phyloP scores from a whole-genome alignment of 2,113 vertebrate genomes.

The Melanostigma gelatinosum region DNA sequence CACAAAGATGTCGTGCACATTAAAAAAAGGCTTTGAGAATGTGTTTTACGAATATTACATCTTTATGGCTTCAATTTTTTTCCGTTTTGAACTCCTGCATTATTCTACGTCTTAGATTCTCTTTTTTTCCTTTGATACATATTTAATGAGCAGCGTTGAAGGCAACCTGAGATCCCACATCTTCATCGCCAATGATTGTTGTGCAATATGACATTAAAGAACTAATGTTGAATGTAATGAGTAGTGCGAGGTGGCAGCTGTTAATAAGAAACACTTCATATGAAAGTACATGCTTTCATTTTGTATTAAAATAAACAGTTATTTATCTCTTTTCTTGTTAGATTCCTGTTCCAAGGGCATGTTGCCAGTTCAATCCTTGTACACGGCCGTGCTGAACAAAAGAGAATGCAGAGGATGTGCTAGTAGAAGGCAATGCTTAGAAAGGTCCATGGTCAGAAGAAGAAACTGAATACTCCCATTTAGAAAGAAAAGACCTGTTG shows the following conservation, averaged over 20 bases:
- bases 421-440: constrained; percentile 2
- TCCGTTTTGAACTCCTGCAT: no score
- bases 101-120: no score
- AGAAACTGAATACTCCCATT: not conserved
- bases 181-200: not conserved
- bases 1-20: no score
- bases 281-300: not conserved
- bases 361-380: not conserved
- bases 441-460: not conserved
- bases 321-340: not conserved
- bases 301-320: not conserved
- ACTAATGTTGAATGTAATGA: not conserved
- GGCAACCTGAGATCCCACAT: not conserved
- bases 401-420: not conserved
- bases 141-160: not conserved
- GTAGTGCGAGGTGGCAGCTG: not conserved
- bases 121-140: not conserved
- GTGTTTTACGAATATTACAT: no score
- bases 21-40: no score
- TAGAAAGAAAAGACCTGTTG: not conserved
- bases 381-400: not conserved
- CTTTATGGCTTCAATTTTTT: no score
- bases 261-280: not conserved
- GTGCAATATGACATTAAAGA: not conserved
- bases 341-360: not conserved